Base-by-base conservation (phyloP, 2,888 invertebrate species). In the Phortica magna region DNA sequence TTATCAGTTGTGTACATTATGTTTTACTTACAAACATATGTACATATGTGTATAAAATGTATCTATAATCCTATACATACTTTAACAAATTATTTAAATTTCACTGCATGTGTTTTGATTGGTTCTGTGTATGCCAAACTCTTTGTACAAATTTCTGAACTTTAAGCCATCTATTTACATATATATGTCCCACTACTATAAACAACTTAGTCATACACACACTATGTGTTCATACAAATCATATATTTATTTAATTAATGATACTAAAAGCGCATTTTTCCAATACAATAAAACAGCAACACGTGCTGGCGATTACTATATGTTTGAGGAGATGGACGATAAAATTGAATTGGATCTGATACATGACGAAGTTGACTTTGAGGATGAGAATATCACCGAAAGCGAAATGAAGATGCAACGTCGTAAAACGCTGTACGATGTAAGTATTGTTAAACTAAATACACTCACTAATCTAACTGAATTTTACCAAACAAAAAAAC, bases 281-380 rank as follows among this genome's bases (percentile, higher is more conserved):
- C 12, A 42, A 17, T 71, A 10, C 57, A 76, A 77, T 64, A 57
- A 48, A 9, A 14, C 73, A 99, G 99, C 99, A 73, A 96, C 99
- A 77, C 95, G 99, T 73, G 98, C 98, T 78, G 99, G 99, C 19
- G 99, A 99, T 93, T 99, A 99, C 93, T 99, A 98, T 93, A 98
- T 99, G 98, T 99, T 99, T 93, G 98, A 99, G 89, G 98, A 98
- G 83, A 94, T 96, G 89, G 96, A 96, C 87, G 96, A 96, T 83
- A 96, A 96, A 77, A 96, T 96, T 61, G 94, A 96, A 80, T 89
- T 95, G 81, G 95, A 95, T 81, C 85, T 95, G 39, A 93, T 94
- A 53, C 94, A 93, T 0, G 93, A 94, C 7, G 94, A 94, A 64
- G 94, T 94, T 43, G 93, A 94, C 39, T 87, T 89, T 81, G 85